Conservation (phyloP, 1,140 invertebrate species). For the Drosophila busckii region DNA sequence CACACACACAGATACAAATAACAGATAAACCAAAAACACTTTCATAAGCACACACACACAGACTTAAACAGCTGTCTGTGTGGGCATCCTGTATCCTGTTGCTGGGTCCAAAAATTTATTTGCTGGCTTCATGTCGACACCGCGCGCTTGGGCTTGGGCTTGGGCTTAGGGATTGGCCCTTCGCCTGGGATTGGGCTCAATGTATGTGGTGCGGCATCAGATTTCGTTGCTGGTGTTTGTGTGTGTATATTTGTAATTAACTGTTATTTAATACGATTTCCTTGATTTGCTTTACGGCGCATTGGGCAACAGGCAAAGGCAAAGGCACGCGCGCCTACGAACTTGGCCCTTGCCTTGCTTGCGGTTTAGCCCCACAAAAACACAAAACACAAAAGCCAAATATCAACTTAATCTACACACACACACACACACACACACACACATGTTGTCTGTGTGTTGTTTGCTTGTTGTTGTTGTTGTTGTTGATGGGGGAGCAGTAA, state of each 20-base stretch:
- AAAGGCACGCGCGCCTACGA: conserved; percentile 26
- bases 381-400: conserved; percentile 23
- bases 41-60: not conserved
- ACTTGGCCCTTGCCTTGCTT: conserved; percentile 28
- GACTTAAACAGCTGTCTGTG: not conserved
- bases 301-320: no score
- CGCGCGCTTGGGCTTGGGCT: conserved; percentile 16
- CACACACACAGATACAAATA: conserved; percentile 21
- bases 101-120: conserved; percentile 30
- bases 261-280: conserved; percentile 75
- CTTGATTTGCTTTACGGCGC: conserved; percentile 61
- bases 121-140: conserved; percentile 32
- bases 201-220: no score
- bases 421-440: conserved; percentile 1
- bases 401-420: conserved; percentile 7
- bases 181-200: no score
- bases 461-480: conserved; percentile 3
- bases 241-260: conserved; percentile 68
- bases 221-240: no score
- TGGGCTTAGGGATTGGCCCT: no score
- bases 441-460: not conserved
- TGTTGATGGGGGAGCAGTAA: conserved; percentile 7
- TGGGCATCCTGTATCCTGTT: conserved; percentile 9
- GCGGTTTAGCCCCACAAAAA: conserved; percentile 22
- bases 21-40: conserved; percentile 31